Evolutionary conservation across 2,888 invertebrate genomes (phyloP).

Genomic region (Drosophila monieri): DNA sequence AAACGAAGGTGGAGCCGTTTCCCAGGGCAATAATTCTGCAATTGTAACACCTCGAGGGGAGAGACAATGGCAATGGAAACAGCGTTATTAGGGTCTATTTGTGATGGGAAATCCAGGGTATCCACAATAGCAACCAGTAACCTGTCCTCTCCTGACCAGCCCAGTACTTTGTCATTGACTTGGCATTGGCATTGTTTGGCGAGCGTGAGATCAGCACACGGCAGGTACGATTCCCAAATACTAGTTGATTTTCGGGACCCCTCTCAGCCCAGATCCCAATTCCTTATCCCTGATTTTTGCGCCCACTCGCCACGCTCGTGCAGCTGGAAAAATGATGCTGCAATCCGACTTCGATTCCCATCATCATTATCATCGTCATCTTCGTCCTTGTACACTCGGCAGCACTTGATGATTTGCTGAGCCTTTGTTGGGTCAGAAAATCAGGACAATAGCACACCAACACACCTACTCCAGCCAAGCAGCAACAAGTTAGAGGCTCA

Average conservation of each 20-base stretch:
- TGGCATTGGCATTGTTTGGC: constrained; percentile 58
- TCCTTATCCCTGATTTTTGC: constrained; percentile 20
- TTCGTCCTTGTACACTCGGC: constrained; percentile 34
- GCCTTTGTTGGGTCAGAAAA: constrained; percentile 62
- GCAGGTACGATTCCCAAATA: constrained; percentile 59
- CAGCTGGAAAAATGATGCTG: constrained; percentile 77
- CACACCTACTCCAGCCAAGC: constrained; percentile 35
- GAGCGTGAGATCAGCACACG: constrained; percentile 78
- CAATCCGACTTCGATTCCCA: constrained; percentile 64
- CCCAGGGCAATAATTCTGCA: constrained; percentile 79
- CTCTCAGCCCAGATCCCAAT: not conserved
- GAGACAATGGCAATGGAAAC: constrained; percentile 46
- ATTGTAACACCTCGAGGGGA: constrained; percentile 64
- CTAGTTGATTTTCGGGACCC: constrained; percentile 3
- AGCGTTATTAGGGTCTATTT: constrained; percentile 66
- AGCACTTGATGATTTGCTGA: constrained; percentile 75
- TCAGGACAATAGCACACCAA: constrained; percentile 58
- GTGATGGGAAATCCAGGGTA: constrained; percentile 43
- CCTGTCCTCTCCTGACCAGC: constrained; percentile 40
- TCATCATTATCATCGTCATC: constrained; percentile 40
- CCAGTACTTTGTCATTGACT: constrained; percentile 52
- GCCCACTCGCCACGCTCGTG: constrained; percentile 75
- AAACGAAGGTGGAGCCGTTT: constrained; percentile 72
- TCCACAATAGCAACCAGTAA: constrained; percentile 41
- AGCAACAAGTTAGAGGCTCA: constrained; percentile 49